Evolutionary conservation across 2,888 invertebrate genomes (phyloP).

Genomic region (Corythucha ciliata): DNA sequence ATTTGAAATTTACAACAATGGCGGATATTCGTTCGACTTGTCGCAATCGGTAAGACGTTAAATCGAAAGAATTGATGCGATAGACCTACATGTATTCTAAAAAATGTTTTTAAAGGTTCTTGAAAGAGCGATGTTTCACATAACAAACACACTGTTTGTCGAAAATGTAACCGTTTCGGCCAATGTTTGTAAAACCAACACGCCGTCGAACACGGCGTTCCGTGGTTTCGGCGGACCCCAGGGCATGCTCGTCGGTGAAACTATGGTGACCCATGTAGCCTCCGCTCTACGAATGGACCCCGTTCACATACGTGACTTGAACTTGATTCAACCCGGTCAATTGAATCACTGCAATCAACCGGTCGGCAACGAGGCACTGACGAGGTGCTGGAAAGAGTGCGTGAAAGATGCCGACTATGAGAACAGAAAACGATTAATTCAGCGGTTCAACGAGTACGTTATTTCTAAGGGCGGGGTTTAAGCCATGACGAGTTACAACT

Average conservation of each 20-base stretch:
- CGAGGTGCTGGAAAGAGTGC: conserved; percentile 77
- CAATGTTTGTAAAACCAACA: conserved; percentile 74
- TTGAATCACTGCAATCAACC: no score
- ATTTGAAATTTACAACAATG: conserved; percentile 68
- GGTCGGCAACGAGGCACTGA: no score
- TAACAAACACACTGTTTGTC: conserved; percentile 73
- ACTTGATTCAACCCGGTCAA: no score
- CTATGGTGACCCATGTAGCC: conserved; percentile 63
- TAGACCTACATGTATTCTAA: not conserved
- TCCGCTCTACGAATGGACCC: conserved; percentile 54
- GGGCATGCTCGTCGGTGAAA: conserved; percentile 76
- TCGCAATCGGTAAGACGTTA: conserved; percentile 60
- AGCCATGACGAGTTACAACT: no score
- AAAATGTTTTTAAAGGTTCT: conserved; percentile 57
- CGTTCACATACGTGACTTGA: no score
- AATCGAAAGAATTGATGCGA: not conserved
- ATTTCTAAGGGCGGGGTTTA: no score
- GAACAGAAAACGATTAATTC: conserved; percentile 49
- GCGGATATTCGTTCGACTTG: conserved; percentile 72
- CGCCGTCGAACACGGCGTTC: conserved; percentile 88
- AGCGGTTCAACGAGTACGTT: conserved; percentile 59
- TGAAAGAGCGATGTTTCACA: conserved; percentile 73
- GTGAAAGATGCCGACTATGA: conserved; percentile 55
- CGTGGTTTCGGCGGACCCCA: conserved; percentile 88
- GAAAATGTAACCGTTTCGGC: conserved; percentile 62